Evolutionary conservation across 1,140 invertebrate species (phyloP), one percentile per base, ranked within the genome.

Genomic region (Drosophila simulans): DNA sequence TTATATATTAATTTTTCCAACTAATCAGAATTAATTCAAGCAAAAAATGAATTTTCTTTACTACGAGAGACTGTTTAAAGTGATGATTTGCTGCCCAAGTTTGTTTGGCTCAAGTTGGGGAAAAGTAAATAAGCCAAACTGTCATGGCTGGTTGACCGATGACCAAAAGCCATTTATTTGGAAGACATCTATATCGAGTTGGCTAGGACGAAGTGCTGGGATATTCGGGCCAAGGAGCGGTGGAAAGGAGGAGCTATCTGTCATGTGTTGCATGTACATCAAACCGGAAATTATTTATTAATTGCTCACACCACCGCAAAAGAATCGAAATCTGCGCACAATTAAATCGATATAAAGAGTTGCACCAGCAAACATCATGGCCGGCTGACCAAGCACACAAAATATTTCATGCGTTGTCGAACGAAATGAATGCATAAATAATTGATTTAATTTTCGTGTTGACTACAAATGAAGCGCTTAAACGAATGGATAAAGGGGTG

Each of bases 341-440:
- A 78, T 82, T 82, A 75, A 83, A 75, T 82, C 74, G 81, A 82
- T 82, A 82, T 65, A 75, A 60, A 80, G 66, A 82, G 63, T 77
- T 66, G 59, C 58, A 55, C 53, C 53, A 64, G 54, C 69, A 76
- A 76, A 76, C 63, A 48, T 55, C 31, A 66, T 54, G 53, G 42
- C n/a, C 25, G 40, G 34, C 42, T 54, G 63, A 7, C 64, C 56
- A 52, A 31, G 49, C 51, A 37, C 40, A 54, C 66, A 65, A 66
- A 64, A 40, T 49, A 52, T 66, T 49, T 66, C 49, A 39, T 22
- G 58, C 58, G 20, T 43, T 66, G 40, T 46, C 34, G 25, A 56
- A 66, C 77, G 71, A 80, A 85, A 85, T 80, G 73, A 77, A 85
- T 77, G 81, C 81, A 80, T 85, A 77, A 80, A 84, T 85, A 84